Percentiles rank a stretch among this genome's conserved stretches.
Evolutionary conservation across 2,888 invertebrate species (phyloP).

Genomic region (Carpatolechia fugitivella): DNA sequence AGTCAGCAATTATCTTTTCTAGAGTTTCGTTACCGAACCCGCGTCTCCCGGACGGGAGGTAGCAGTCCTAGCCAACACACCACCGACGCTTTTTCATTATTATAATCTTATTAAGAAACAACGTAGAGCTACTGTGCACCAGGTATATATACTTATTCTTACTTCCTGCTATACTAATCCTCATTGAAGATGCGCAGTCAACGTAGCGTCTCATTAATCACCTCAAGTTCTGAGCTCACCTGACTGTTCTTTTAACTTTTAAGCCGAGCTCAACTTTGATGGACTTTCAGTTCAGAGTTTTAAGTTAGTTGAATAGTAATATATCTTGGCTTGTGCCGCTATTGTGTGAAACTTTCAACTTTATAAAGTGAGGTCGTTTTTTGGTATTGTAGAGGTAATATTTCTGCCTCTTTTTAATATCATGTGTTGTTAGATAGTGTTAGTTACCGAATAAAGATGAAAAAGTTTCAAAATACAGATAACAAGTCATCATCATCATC

Average conservation of each 20-base stretch:
- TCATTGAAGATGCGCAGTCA: constrained; percentile 61
- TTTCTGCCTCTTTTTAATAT: not conserved
- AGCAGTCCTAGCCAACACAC: too few relatives aligned
- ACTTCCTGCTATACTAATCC: constrained; percentile 41
- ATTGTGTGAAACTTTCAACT: constrained; percentile 22
- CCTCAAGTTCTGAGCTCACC: constrained; percentile 64
- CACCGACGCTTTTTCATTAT: not conserved
- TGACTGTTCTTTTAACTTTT: constrained; percentile 77
- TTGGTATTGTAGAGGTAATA: not conserved
- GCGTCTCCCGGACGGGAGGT: too few relatives aligned
- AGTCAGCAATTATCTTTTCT: too few relatives aligned
- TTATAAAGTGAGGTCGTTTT: not conserved
- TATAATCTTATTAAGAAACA: too few relatives aligned
- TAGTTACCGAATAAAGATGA: too few relatives aligned
- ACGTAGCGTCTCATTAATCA: constrained; percentile 71
- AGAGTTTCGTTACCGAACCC: too few relatives aligned
- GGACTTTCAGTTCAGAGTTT: constrained; percentile 64
- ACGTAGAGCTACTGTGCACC: not conserved
- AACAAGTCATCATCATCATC: too few relatives aligned
- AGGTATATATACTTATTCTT: not conserved
- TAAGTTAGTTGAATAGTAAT: constrained; percentile 77
- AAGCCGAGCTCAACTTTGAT: constrained; percentile 76
- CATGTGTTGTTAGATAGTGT: too few relatives aligned
- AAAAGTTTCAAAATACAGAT: too few relatives aligned
- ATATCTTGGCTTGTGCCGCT: constrained; percentile 59